Conservation (phyloP, 2,888 invertebrate genomes). For the Erebia aethiops region DNA sequence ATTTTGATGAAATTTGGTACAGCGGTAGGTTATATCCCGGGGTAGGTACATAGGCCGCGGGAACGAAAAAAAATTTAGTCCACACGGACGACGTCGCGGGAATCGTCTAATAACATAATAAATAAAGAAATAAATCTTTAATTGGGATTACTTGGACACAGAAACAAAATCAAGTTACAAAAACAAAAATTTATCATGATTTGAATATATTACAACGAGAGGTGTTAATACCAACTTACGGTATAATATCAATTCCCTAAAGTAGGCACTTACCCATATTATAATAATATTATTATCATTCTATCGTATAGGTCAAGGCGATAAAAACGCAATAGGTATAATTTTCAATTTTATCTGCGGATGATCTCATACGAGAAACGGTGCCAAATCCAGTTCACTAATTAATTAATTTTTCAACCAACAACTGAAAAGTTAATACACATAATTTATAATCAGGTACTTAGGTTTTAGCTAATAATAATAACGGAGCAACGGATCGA, state of each 20-base stretch:
- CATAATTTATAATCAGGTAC: no score
- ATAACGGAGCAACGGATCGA: not conserved
- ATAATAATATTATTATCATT: conserved; percentile 5
- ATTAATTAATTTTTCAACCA: not conserved
- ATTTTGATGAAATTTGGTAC: no score
- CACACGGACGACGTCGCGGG: no score
- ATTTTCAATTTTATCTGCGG: conserved; percentile 11
- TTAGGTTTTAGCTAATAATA: no score
- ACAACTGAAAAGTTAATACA: not conserved
- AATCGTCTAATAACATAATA: no score
- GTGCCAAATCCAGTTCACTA: conserved; percentile 1
- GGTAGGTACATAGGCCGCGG: no score
- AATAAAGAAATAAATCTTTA: no score
- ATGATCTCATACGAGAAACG: not conserved
- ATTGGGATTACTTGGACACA: no score
- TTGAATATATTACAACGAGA: not conserved
- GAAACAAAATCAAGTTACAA: no score
- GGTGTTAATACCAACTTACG: conserved; percentile 5
- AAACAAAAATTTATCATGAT: not conserved
- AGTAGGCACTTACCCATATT: conserved; percentile 2
- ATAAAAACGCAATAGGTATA: conserved; percentile 6
- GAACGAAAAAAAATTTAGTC: no score
- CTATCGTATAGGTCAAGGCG: conserved; percentile 15
- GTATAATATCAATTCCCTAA: conserved; percentile 6
- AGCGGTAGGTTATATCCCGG: no score